Conservation (phyloP, 2,888 invertebrate species). For the Shargacucullia verbasci region DNA sequence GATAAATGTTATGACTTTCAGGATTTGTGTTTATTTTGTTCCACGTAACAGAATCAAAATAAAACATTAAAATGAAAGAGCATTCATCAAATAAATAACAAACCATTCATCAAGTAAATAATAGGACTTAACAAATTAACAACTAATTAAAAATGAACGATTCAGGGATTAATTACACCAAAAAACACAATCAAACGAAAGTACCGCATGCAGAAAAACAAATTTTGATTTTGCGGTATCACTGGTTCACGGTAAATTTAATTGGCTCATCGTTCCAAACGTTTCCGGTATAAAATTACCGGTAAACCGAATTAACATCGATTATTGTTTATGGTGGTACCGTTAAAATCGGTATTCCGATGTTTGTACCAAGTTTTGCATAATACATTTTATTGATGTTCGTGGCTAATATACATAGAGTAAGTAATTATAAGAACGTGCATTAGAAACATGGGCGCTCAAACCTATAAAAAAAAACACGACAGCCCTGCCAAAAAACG, state of each 20-base stretch:
- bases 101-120: too few species aligned
- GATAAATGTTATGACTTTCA: too few species aligned
- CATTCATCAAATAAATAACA: too few species aligned
- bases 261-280: conserved; percentile 35
- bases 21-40: too few species aligned
- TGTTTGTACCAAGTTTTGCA: conserved; percentile 32
- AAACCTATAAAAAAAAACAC: too few species aligned
- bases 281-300: conserved; percentile 47
- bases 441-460: too few species aligned
- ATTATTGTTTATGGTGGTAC: conserved; percentile 41
- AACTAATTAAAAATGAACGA: too few species aligned
- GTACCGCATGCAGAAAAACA: conserved; percentile 15
- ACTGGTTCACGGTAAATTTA: conserved; percentile 25
- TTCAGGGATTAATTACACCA: neutral
- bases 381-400: conserved; percentile 44
- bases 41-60: too few species aligned
- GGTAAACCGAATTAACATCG: conserved; percentile 51
- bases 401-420: conserved; percentile 18
- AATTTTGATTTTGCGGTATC: conserved; percentile 21
- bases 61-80: too few species aligned
- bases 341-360: conserved; percentile 28
- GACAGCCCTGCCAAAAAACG: too few species aligned
- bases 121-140: too few species aligned
- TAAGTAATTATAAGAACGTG: conserved; percentile 4
- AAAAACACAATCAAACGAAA: conserved; percentile 18